phyloP scores from a whole-genome alignment of 2,113 vertebrate genomes.

The Peromyscus californicus region DNA sequence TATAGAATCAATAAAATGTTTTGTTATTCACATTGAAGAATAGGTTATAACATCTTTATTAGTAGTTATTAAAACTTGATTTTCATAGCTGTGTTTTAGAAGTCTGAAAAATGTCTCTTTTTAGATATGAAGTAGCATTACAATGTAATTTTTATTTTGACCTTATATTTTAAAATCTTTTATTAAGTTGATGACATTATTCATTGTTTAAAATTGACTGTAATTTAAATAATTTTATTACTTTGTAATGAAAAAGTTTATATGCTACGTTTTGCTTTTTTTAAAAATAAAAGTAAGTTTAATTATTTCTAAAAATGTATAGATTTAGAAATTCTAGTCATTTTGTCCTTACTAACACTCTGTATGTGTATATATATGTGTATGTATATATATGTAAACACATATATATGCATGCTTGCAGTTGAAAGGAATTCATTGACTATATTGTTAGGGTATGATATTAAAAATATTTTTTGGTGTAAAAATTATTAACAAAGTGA shows the following conservation, averaged over 20 bases:
- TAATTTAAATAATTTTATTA: slow-evolving; percentile 27
- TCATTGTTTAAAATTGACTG: background rate
- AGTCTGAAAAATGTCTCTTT: slow-evolving; percentile 13
- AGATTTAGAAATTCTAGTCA: slow-evolving; percentile 8
- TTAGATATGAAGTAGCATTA: background rate
- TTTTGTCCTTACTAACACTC: background rate
- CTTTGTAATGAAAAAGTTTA: slow-evolving; percentile 7
- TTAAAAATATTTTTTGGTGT: slow-evolving; percentile 25
- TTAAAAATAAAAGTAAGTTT: background rate
- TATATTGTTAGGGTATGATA: background rate
- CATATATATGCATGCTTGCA: background rate
- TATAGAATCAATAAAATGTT: background rate
- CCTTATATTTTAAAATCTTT: slow-evolving; percentile 37
- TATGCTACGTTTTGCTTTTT: background rate
- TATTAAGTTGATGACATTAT: slow-evolving; percentile 26
- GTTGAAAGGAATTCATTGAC: slow-evolving; percentile 53
- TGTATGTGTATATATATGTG: too few species aligned
- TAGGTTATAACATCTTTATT: slow-evolving; percentile 42
- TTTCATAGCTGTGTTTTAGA: slow-evolving; percentile 35
- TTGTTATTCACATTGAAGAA: slow-evolving; percentile 48
- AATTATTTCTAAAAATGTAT: background rate
- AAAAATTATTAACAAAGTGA: slow-evolving; percentile 65
- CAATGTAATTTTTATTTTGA: slow-evolving; percentile 28
- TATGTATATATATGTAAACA: too few species aligned
- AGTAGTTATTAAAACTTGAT: slow-evolving; percentile 14